Evolutionary conservation across 2,113 vertebrate species (phyloP).

Genomic region (Hydrolagus affinis): DNA sequence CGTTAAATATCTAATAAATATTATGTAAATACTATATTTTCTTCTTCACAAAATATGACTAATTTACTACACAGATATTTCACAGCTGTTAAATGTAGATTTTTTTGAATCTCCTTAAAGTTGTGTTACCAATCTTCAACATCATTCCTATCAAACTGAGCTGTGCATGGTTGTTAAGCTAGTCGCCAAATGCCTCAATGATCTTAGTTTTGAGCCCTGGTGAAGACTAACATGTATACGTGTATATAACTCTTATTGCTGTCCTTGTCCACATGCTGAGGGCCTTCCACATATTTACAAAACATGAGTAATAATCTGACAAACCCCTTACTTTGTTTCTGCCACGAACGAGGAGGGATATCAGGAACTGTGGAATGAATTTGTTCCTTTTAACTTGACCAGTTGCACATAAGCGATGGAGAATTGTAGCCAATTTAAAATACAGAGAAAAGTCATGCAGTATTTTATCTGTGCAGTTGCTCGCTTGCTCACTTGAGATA

Average conservation of each 20-base stretch:
- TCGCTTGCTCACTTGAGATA: too few species aligned
- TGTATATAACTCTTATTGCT: neutral
- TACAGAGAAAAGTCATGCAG: too few species aligned
- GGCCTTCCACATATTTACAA: neutral
- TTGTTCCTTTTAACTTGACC: constrained; percentile 7
- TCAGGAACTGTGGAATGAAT: neutral
- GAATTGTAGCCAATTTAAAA: neutral
- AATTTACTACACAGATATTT: constrained; percentile 14
- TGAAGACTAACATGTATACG: neutral
- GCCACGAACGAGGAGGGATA: neutral
- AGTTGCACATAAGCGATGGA: neutral
- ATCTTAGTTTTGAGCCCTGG: neutral
- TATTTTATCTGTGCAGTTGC: too few species aligned
- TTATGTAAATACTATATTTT: neutral
- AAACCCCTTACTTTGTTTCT: neutral
- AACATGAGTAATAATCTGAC: too few species aligned
- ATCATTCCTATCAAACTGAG: neutral
- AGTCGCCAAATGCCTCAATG: neutral
- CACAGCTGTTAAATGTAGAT: constrained; percentile 1
- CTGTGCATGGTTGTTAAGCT: neutral
- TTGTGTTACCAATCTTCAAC: constrained; percentile 8
- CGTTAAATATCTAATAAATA: neutral
- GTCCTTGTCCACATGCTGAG: neutral
- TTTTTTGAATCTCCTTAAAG: neutral
- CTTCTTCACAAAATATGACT: neutral